A percentile compares a stretch with the other conserved stretches of the same genome.
These are phyloP conservation scores for Vulpes lagopus DNA, from an alignment of 2,113 vertebrate genomes.

Conservation along the genomic window DNA sequence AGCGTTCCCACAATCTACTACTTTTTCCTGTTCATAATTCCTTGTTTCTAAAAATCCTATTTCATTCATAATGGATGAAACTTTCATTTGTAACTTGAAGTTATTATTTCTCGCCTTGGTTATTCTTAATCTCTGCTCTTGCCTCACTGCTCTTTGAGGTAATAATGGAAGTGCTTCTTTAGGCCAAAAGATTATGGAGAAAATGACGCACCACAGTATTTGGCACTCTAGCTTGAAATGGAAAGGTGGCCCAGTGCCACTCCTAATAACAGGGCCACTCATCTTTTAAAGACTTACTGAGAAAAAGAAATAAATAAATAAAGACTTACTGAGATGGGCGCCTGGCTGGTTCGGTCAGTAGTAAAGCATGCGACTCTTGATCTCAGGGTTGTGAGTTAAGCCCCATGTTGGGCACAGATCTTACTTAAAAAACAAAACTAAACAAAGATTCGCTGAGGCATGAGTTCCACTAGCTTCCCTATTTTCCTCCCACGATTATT, in stretches of 20 bases:
- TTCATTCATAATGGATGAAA: background rate
- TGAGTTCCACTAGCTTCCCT: background rate
- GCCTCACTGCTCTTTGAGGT: background rate
- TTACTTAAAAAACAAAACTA: background rate
- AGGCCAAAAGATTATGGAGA: background rate
- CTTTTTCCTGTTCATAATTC: background rate
- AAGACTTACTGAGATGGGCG: background rate
- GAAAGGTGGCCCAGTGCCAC: background rate
- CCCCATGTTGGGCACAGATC: background rate
- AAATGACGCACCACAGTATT: background rate
- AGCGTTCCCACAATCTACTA: background rate
- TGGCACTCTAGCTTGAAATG: background rate
- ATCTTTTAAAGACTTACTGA: background rate
- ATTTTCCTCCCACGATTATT: background rate
- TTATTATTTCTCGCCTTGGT: background rate
- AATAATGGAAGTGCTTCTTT: background rate
- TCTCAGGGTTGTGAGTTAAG: background rate
- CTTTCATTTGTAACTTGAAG: background rate
- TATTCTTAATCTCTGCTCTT: conserved; percentile 44
- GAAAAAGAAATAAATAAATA: too few relatives aligned
- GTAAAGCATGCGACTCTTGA: background rate
- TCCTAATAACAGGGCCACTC: background rate
- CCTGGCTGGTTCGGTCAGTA: background rate
- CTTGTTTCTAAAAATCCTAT: background rate
- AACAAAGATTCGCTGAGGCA: background rate